A percentile compares a stretch with the other conserved stretches of the same genome.
Conservation (phyloP, 2,888 invertebrate genomes). For the Scaptomyza caliginosa region DNA sequence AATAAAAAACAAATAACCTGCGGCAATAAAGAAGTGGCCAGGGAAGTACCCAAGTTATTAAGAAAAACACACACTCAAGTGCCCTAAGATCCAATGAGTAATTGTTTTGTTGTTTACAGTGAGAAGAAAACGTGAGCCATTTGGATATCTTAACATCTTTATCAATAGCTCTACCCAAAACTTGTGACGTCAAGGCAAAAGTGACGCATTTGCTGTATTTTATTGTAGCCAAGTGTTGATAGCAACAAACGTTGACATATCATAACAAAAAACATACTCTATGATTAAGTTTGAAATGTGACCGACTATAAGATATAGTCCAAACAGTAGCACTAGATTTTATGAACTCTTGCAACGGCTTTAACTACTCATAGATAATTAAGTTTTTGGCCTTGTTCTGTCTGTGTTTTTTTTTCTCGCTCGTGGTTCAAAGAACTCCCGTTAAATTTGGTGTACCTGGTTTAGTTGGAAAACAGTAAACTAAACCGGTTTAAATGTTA, state of each 20-base stretch:
- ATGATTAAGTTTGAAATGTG: slow-evolving; percentile 21
- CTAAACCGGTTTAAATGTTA: slow-evolving; percentile 14
- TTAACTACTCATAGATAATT: not conserved
- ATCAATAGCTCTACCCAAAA: no score
- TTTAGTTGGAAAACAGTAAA: slow-evolving; percentile 16
- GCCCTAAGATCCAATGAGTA: slow-evolving; percentile 32
- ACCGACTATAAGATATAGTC: not conserved
- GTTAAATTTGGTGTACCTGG: slow-evolving; percentile 3
- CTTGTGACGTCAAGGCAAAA: slow-evolving; percentile 54
- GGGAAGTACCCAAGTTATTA: slow-evolving; percentile 16
- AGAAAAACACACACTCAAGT: not conserved
- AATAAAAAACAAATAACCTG: slow-evolving; percentile 11
- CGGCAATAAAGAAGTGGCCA: slow-evolving; percentile 2
- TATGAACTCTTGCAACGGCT: not conserved
- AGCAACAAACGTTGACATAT: slow-evolving; percentile 24
- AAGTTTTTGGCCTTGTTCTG: slow-evolving; percentile 30
- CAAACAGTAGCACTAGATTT: slow-evolving; percentile 1
- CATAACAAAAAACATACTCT: not conserved
- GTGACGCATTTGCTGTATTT: slow-evolving; percentile 48
- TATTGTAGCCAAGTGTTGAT: slow-evolving; percentile 59
- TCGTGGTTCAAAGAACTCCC: slow-evolving; percentile 52
- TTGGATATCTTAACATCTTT: slow-evolving; percentile 2
- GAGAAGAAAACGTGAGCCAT: slow-evolving; percentile 3
- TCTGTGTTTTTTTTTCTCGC: not conserved
- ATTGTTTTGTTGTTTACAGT: slow-evolving; percentile 31